These are phyloP conservation scores for Dyspetes luteomarginatus DNA, from an alignment of 2,888 invertebrate genomes.

Conservation along the genomic window DNA sequence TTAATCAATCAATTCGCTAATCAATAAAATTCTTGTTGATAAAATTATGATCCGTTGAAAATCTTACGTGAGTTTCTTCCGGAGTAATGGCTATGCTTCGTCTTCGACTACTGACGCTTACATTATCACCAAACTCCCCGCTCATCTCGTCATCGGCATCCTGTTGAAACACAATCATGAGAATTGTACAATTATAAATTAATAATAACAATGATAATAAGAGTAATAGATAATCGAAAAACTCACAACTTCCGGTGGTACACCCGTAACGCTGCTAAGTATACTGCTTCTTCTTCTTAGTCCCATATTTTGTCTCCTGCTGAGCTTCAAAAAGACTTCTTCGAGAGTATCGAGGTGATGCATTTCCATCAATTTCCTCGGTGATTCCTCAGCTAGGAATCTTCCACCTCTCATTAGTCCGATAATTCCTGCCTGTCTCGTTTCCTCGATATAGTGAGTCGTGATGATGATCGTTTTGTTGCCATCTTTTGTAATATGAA, in stretches of 20 bases:
- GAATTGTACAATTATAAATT: constrained; percentile 3
- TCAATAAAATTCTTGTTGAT: neutral
- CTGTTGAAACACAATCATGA: constrained; percentile 70
- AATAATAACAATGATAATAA: neutral
- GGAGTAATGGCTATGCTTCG: constrained; percentile 87
- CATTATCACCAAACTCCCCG: constrained; percentile 94
- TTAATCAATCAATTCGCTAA: neutral
- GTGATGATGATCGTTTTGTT: constrained; percentile 93
- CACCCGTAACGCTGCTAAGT: constrained; percentile 87
- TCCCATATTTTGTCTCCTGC: constrained; percentile 92
- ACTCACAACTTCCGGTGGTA: constrained; percentile 81
- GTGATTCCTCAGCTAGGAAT: constrained; percentile 93
- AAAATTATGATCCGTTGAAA: too few species aligned
- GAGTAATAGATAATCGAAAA: neutral
- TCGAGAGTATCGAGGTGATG: constrained; percentile 91
- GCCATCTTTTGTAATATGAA: constrained; percentile 90
- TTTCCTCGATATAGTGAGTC: constrained; percentile 95
- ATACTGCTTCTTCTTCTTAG: constrained; percentile 92
- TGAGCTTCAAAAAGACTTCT: constrained; percentile 92
- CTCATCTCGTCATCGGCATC: constrained; percentile 87
- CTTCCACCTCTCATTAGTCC: constrained; percentile 93
- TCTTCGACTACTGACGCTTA: constrained; percentile 90
- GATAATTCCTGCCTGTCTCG: constrained; percentile 92
- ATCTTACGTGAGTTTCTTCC: constrained; percentile 79
- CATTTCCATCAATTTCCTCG: constrained; percentile 88